These are phyloP conservation scores for Pleuronectes platessa DNA, from an alignment of 2,113 vertebrate species.

Conservation along the genomic window DNA sequence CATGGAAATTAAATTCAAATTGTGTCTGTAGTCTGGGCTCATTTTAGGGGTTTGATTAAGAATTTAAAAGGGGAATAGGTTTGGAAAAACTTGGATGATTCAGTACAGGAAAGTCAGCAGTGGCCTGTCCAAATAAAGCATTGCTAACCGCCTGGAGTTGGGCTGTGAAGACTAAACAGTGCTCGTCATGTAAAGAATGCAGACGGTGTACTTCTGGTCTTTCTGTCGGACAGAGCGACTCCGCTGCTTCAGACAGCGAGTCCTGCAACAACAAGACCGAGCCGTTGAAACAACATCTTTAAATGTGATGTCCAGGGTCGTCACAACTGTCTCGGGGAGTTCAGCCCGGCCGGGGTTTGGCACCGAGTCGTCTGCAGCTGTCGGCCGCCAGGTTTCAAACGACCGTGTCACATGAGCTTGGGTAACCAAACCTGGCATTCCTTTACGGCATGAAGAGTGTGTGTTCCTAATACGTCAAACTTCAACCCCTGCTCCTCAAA, in stretches of 20 bases:
- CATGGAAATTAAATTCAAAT: constrained; percentile 11
- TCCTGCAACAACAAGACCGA: constrained; percentile 49
- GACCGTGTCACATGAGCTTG: constrained; percentile 67
- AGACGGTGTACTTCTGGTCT: constrained; percentile 34
- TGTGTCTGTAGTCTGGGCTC: background rate
- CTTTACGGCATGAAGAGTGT: constrained; percentile 53
- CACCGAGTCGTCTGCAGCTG: constrained; percentile 83
- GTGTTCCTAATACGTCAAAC: constrained; percentile 42
- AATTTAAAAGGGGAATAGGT: background rate
- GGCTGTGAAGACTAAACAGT: constrained; percentile 1
- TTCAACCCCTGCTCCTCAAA: constrained; percentile 7
- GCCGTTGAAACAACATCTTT: constrained; percentile 68
- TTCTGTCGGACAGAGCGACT: constrained; percentile 46
- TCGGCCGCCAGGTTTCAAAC: constrained; percentile 56
- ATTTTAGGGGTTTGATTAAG: constrained; percentile 13
- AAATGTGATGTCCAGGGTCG: constrained; percentile 42
- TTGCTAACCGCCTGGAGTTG: background rate
- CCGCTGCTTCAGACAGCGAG: constrained; percentile 34
- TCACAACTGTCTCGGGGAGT: constrained; percentile 59
- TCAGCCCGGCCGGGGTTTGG: constrained; percentile 76
- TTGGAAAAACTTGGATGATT: background rate
- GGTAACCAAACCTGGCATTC: constrained; percentile 75
- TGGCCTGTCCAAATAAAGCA: constrained; percentile 1
- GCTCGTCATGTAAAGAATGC: constrained; percentile 32
- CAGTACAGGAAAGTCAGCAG: background rate